These are phyloP conservation scores for Cricetomys ansorgei DNA, from an alignment of 2,113 vertebrate genomes.

Conservation along the genomic window DNA sequence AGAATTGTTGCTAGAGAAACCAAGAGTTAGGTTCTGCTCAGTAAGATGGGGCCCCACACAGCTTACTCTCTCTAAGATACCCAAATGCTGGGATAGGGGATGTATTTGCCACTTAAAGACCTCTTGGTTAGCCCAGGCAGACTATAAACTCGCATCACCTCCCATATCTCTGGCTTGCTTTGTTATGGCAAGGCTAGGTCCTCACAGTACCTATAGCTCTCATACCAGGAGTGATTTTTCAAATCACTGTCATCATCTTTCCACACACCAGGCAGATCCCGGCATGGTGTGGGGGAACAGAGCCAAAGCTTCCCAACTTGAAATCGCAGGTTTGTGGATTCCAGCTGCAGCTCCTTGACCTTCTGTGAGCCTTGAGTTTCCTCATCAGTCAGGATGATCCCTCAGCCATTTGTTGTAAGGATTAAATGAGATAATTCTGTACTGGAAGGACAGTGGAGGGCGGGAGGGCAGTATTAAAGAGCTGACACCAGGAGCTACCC, in stretches of 20 bases:
- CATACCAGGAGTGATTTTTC: not conserved
- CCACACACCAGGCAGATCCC: not conserved
- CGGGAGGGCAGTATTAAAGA: not conserved
- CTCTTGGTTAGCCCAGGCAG: not conserved
- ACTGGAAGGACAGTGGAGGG: not conserved
- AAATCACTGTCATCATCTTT: not conserved
- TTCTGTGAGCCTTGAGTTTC: not conserved
- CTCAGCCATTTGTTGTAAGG: not conserved
- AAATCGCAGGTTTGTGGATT: not conserved
- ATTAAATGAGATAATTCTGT: not conserved
- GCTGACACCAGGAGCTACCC: not conserved
- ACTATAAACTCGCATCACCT: not conserved
- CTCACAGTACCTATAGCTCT: not conserved
- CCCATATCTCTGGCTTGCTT: not conserved
- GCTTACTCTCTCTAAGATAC: not conserved
- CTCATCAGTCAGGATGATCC: not conserved
- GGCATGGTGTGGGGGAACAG: no score
- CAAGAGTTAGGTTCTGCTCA: not conserved
- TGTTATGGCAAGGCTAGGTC: not conserved
- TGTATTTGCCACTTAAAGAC: not conserved
- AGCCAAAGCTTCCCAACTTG: not conserved
- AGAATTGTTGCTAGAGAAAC: not conserved
- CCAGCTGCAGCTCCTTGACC: not conserved
- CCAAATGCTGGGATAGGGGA: not conserved
- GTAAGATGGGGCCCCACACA: not conserved